phyloP scores from a whole-genome alignment of 2,113 vertebrate species.

The Apodemus speciosus region DNA sequence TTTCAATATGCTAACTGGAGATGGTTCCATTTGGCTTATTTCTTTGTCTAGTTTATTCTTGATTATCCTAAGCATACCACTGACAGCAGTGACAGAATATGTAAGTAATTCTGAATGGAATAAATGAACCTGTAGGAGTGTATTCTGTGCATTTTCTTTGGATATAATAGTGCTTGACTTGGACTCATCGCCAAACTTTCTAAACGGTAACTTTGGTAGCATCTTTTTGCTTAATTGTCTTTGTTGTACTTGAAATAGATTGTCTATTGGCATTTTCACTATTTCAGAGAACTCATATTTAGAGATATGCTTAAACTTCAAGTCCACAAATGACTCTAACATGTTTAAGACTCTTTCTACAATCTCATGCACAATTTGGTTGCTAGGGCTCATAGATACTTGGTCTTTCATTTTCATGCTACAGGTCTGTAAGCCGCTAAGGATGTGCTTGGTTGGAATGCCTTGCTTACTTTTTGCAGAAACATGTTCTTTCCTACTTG shows the following conservation, averaged over 20 bases:
- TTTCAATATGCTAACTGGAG: not conserved
- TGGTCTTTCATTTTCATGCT: not conserved
- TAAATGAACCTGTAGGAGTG: constrained; percentile 56
- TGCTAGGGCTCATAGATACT: not conserved
- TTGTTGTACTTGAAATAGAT: constrained; percentile 59
- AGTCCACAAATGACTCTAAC: constrained; percentile 75
- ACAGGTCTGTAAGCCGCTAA: not conserved
- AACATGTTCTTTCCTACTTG: constrained; percentile 1
- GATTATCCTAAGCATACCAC: constrained; percentile 70
- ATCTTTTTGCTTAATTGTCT: constrained; percentile 57
- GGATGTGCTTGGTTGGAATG: not conserved
- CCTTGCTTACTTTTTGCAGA: not conserved
- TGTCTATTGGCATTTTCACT: constrained; percentile 75
- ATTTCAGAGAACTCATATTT: constrained; percentile 77
- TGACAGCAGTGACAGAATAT: constrained; percentile 61
- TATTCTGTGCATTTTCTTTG: constrained; percentile 58
- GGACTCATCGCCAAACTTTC: constrained; percentile 43
- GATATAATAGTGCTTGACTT: constrained; percentile 20
- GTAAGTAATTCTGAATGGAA: constrained; percentile 75
- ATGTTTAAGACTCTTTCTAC: constrained; percentile 65
- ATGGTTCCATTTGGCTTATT: constrained; percentile 58
- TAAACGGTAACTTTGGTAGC: constrained; percentile 60
- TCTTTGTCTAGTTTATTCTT: constrained; percentile 74
- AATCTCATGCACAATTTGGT: constrained; percentile 66
- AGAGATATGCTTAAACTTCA: constrained; percentile 73